phyloP scores from a whole-genome alignment of 2,797 vertebrate genomes.

The Karalla daura region DNA sequence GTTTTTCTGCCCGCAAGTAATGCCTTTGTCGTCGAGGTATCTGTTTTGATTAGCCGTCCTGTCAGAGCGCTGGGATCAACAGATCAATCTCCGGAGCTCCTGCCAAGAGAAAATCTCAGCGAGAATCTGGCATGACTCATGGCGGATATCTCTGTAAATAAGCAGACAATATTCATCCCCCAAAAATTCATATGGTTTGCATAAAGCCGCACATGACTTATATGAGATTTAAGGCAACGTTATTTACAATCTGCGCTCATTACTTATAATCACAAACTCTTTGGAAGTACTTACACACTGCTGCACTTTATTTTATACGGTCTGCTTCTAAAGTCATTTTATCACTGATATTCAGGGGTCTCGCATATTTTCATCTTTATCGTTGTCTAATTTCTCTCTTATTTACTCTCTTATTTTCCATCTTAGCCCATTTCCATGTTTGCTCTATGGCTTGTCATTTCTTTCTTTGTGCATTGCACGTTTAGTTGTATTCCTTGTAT shows the following conservation, averaged over 20 bases:
- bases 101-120: slow-evolving; percentile 62
- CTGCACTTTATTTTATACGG: too few species aligned
- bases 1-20: slow-evolving; percentile 66
- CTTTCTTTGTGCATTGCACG: too few species aligned
- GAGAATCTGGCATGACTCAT: slow-evolving; percentile 58
- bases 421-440: too few species aligned
- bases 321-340: too few species aligned
- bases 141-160: slow-evolving; percentile 48
- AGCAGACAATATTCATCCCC: slow-evolving; percentile 60
- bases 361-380: too few species aligned
- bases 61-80: slow-evolving; percentile 62
- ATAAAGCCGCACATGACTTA: slow-evolving; percentile 42
- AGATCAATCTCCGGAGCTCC: slow-evolving; percentile 59
- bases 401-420: too few species aligned
- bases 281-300: slow-evolving; percentile 27
- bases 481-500: too few species aligned
- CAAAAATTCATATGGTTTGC: slow-evolving; percentile 56
- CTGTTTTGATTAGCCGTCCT: slow-evolving; percentile 73
- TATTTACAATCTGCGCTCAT: slow-evolving; percentile 48
- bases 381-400: too few species aligned
- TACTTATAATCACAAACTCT: slow-evolving; percentile 48
- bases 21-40: slow-evolving; percentile 68
- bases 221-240: slow-evolving; percentile 35
- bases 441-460: too few species aligned
- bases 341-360: too few species aligned